Evolutionary conservation across 2,797 vertebrate genomes (phyloP).

Genomic region (Myotis findleyi): DNA sequence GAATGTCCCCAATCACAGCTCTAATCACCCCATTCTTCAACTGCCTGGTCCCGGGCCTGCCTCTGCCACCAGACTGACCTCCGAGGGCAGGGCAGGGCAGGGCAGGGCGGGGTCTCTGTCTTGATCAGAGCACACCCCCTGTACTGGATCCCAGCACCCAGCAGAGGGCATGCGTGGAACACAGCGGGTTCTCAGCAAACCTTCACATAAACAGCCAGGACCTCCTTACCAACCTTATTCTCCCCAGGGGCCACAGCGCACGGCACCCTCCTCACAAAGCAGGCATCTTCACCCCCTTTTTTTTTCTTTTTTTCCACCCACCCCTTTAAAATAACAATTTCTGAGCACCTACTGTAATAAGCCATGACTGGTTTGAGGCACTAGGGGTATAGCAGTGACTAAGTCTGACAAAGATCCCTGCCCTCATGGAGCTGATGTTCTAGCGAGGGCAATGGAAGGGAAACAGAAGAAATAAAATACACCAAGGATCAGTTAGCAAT

Average conservation of each 20-base stretch:
- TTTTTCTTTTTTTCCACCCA: not conserved
- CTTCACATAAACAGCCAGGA: not conserved
- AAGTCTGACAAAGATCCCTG: not conserved
- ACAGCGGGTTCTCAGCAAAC: not conserved
- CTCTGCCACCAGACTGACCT: not conserved
- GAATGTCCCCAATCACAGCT: not conserved
- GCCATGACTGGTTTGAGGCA: not conserved
- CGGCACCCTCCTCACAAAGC: rapidly evolving
- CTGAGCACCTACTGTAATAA: not conserved
- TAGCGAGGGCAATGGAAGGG: not conserved
- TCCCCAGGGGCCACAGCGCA: not conserved
- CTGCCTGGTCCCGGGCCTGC: not conserved
- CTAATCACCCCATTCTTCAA: not conserved
- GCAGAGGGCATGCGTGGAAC: not conserved
- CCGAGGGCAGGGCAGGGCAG: not conserved
- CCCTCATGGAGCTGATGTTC: not conserved
- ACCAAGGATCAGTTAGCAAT: no score
- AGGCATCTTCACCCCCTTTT: no score
- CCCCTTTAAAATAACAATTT: not conserved
- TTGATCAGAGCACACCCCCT: not conserved
- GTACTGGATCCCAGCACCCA: not conserved
- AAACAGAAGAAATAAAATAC: not conserved
- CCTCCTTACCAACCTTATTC: not conserved
- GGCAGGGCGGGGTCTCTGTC: not conserved
- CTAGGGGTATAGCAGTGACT: not conserved